Percentiles rank a stretch among this genome's conserved stretches.
Evolutionary conservation across 2,888 invertebrate genomes (phyloP).

Genomic region (Zeuzera pyrina): DNA sequence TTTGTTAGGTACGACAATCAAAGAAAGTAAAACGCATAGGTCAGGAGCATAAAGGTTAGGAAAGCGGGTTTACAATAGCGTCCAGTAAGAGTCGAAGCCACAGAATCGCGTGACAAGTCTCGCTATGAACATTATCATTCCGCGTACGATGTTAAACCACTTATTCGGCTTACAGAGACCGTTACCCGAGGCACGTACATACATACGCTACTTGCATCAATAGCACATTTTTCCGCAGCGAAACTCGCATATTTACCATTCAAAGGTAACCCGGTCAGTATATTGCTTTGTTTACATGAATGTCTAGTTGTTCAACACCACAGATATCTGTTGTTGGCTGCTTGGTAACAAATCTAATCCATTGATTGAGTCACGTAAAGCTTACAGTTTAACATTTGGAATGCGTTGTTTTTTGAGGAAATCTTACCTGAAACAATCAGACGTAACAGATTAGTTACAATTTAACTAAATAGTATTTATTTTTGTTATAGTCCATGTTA

Average conservation of each 20-base stretch:
- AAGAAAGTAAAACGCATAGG: too few relatives aligned
- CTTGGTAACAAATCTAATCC: constrained; percentile 4
- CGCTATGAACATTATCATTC: constrained; percentile 62
- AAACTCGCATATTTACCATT: constrained; percentile 68
- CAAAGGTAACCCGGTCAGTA: constrained; percentile 69
- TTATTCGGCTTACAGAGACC: constrained; percentile 66
- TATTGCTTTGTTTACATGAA: constrained; percentile 59
- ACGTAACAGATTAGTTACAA: too few relatives aligned
- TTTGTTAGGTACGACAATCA: too few relatives aligned
- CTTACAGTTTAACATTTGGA: too few relatives aligned
- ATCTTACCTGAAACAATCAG: too few relatives aligned
- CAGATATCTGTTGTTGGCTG: constrained; percentile 6
- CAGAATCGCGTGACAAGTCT: constrained; percentile 57
- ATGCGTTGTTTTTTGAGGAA: too few relatives aligned
- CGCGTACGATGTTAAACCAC: constrained; percentile 64
- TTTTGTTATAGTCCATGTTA: too few relatives aligned
- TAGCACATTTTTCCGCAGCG: constrained; percentile 68
- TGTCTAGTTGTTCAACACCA: constrained; percentile 29
- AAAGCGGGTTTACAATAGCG: constrained; percentile 53
- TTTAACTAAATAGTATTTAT: too few relatives aligned
- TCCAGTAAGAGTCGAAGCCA: constrained; percentile 29
- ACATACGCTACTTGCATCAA: constrained; percentile 56
- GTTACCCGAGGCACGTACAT: constrained; percentile 66
- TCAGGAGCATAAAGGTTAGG: constrained; percentile 54
- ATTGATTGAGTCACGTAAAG: constrained; percentile 3